Conservation (phyloP, 2,888 invertebrate genomes). For the Tetropium fuscum region DNA sequence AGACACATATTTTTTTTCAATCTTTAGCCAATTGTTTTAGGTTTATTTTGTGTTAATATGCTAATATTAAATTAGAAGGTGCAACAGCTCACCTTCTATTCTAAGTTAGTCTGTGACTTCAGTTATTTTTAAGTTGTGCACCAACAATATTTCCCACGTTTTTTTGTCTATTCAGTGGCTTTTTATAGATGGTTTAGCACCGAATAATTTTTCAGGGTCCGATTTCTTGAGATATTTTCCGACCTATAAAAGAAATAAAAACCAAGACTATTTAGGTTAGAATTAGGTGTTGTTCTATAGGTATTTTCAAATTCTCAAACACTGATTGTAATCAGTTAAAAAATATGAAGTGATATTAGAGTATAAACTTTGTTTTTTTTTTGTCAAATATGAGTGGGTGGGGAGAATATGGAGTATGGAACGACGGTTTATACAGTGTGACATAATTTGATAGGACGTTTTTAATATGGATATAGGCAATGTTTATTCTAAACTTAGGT, state of each 20-base stretch:
- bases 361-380: conserved; percentile 14
- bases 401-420: conserved; percentile 4
- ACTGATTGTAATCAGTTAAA: conserved; percentile 11
- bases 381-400: conserved; percentile 17
- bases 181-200: conserved; percentile 10
- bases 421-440: conserved; percentile 14
- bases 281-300: conserved; percentile 21
- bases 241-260: conserved; percentile 1
- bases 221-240: neutral
- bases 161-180: conserved; percentile 5
- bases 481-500: neutral
- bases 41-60: conserved; percentile 8
- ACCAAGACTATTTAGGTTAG: conserved; percentile 22
- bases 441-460: conserved; percentile 8
- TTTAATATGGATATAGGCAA: neutral
- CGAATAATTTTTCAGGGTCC: conserved; percentile 13
- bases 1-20: conserved; percentile 4
- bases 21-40: conserved; percentile 5
- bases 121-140: conserved; percentile 17
- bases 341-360: conserved; percentile 27
- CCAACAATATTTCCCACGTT: conserved; percentile 2
- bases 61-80: conserved; percentile 16
- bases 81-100: conserved; percentile 2
- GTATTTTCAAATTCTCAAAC: conserved; percentile 24
- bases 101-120: conserved; percentile 13